Evolutionary conservation across 1,140 invertebrate genomes (phyloP), one percentile per base, ranked within the genome.

Genomic region (Bombus waltoni): DNA sequence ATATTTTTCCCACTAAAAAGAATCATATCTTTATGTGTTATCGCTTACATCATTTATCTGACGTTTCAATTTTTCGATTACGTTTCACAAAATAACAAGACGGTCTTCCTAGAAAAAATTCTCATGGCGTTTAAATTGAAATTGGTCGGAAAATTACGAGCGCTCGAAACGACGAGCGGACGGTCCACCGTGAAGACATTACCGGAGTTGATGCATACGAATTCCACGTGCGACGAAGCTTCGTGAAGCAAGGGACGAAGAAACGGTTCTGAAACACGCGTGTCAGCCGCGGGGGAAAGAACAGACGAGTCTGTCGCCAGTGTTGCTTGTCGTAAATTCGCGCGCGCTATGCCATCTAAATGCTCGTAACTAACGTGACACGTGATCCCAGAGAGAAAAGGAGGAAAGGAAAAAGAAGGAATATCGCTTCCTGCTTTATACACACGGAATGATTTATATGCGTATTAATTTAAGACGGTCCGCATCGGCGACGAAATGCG

Each of bases 381-480:
- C 32, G 42, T 2, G 3, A 32, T n/a, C 3, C 1, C 38, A 22
- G 32, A 6, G 18, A n/a, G 6, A 13, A 5, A n/a, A 22, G 22
- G 28, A 9, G 11, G 2, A n/a, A 8, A 18, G 8, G 5, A 32
- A 32, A n/a, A 18, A 1, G 22, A 3, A 15, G 9, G 44, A 10
- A 59, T 3, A 5, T 28, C 18, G 78, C 75, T 80, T 87, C 83
- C 81, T 83, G 86, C 68, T 88, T 81, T 78, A 76, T 65, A 8
- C 68, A 62, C 47, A 53, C 65, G 68, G 25, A 22, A 71, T 84
- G 83, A 91, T 91, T 91, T 91, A 90, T 73, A 11, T 44, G 4
- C 73, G 80, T 83, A 89, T 91, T 91, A 91, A 91, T 85, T 75
- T 83, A 81, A 83, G 44, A 62, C 65, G n/a, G 71, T 25, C 32